These are phyloP conservation scores for Tipula unca DNA, from an alignment of 2,888 invertebrate species.

Conservation along the genomic window DNA sequence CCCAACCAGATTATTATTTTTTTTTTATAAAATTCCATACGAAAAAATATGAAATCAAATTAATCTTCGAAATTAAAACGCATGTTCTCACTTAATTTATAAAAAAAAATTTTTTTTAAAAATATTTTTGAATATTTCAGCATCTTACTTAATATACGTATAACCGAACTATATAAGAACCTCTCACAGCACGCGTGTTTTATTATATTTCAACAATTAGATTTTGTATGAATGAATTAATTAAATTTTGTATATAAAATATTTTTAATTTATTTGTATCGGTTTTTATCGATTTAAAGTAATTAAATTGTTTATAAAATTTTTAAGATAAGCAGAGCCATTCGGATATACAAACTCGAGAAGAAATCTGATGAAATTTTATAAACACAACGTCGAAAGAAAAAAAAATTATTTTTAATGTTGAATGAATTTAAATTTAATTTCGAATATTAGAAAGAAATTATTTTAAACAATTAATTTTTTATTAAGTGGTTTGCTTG, in stretches of 20 bases:
- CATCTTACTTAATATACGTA: background rate
- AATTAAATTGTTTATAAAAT: background rate
- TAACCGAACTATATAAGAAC: background rate
- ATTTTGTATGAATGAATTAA: background rate
- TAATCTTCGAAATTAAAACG: constrained; percentile 2
- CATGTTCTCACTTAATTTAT: constrained; percentile 14
- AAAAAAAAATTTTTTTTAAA: background rate
- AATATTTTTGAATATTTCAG: background rate
- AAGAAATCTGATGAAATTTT: background rate
- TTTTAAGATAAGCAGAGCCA: background rate
- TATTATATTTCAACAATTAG: constrained; percentile 9
- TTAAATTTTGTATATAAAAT: constrained; percentile 1
- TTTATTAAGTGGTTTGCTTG: background rate
- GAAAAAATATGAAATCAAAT: constrained; percentile 14
- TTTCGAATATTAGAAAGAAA: background rate
- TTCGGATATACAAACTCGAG: background rate
- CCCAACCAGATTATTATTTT: background rate
- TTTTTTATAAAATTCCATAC: constrained; percentile 2
- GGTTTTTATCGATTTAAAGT: background rate
- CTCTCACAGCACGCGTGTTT: constrained; percentile 4
- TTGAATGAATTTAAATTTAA: background rate
- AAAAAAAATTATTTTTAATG: background rate
- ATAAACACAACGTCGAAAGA: background rate
- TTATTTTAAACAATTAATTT: background rate
- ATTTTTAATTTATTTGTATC: background rate